Base-by-base conservation (phyloP, 2,797 vertebrate genomes). In the Synaphobranchus kaupii region DNA sequence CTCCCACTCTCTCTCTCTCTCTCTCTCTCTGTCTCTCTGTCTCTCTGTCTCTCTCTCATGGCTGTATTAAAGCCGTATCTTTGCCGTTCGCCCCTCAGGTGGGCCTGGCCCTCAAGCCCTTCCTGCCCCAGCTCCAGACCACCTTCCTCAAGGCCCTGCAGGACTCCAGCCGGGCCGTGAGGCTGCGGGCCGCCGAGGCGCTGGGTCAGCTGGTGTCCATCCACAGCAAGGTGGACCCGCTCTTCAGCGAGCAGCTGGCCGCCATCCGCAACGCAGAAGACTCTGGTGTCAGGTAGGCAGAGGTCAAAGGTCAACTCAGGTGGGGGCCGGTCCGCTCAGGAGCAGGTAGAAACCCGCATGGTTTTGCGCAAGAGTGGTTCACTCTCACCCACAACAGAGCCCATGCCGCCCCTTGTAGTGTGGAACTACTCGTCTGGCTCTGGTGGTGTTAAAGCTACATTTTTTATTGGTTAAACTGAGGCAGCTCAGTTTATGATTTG, bases 141-240 rank as follows among this genome's bases (percentile, higher is more conserved):
- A 99, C 98, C 54, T 99, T 99, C 94, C 97, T 98, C 56, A 99
- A 99, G 94, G 98, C 99, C 3, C 95, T 99, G 13, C 98, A 99
- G 92, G 99, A 99, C 89, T 96, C 98, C 0, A 99, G 98, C 91
- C 96, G 99, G 0, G 96, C 96, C 0, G 99, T 99, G 89, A 97
- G 98, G 88, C 96, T 99, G 52, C 97, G 97, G 89, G 98, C 98
- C 0, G 99, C 99, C 0, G 98, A 99, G 28, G 98, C 99, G 0
- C 95, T 99, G 0, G 99, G 99, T 13, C 98, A 98, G 50, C 96
- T 99, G 89, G 98, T 99, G 15, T 96, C 97, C 85, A 99, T 99
- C 92, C 99, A 99, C 28, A 91, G 96, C 73, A 99, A 99, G 94
- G 98, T 99, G 83, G 98, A 99, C 90, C 98, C 98, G 0, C 97